Percentiles rank a stretch among this genome's conserved stretches.
Conservation (phyloP, 1,140 invertebrate species). For the Arctopsyche grandis region DNA sequence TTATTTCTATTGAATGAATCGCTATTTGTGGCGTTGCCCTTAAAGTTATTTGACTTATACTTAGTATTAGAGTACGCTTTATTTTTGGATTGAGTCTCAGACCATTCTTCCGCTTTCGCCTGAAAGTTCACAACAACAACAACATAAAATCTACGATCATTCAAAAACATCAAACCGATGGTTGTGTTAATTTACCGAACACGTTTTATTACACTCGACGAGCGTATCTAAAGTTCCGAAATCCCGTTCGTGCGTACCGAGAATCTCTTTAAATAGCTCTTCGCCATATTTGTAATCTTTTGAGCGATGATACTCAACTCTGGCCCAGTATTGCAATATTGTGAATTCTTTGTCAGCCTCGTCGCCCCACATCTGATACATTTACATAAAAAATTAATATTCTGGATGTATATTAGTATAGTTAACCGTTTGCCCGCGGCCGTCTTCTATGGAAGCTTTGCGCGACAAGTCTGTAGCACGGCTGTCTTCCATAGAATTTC, state of each 20-base stretch:
- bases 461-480: no score
- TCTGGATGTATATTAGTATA: no score
- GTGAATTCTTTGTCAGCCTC: conserved; percentile 74
- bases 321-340: conserved; percentile 77
- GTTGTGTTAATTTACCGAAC: conserved; percentile 6
- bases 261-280: conserved; percentile 79
- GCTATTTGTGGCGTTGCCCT: background rate
- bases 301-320: conserved; percentile 73
- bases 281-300: conserved; percentile 75
- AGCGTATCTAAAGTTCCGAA: conserved; percentile 74
- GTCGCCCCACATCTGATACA: conserved; percentile 60
- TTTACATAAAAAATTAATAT: no score
- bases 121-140: conserved; percentile 46
- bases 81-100: conserved; percentile 39
- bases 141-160: no score
- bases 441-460: no score
- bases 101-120: conserved; percentile 51
- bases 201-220: conserved; percentile 59
- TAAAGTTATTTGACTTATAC: conserved; percentile 5
- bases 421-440: no score
- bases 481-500: no score
- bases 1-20: conserved; percentile 39
- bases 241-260: conserved; percentile 73
- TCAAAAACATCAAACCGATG: no score
- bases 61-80: conserved; percentile 34